phyloP scores from a whole-genome alignment of 2,888 invertebrate genomes.

The Drosophila melanocephala region DNA sequence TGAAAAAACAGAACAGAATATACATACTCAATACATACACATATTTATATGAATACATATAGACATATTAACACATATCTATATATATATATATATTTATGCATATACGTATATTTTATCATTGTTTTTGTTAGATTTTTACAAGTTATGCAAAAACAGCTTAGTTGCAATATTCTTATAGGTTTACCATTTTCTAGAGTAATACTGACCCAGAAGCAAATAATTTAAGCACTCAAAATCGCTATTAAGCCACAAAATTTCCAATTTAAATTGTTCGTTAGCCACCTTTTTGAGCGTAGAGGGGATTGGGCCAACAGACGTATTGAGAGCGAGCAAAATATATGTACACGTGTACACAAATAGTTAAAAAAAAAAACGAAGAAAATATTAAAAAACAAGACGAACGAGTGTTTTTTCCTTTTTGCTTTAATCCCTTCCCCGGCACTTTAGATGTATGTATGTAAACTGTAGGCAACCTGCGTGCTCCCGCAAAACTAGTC shows the following conservation, averaged over 20 bases:
- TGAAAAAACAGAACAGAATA: slow-evolving; percentile 4
- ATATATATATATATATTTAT: slow-evolving; percentile 1
- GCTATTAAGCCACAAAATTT: slow-evolving; percentile 16
- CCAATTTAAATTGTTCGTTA: slow-evolving; percentile 15
- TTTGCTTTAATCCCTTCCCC: slow-evolving; percentile 21
- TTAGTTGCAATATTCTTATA: background rate
- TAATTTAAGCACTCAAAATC: slow-evolving; percentile 17
- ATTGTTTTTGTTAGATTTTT: background rate
- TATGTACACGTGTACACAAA: slow-evolving; percentile 50
- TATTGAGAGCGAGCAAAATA: slow-evolving; percentile 28
- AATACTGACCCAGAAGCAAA: slow-evolving; percentile 17
- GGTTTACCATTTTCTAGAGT: background rate
- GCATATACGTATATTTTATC: background rate
- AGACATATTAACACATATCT: background rate
- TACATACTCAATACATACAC: slow-evolving; percentile 2
- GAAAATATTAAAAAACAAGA: slow-evolving; percentile 56
- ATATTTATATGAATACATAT: slow-evolving; percentile 2
- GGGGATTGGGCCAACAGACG: slow-evolving; percentile 34
- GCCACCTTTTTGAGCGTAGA: slow-evolving; percentile 11
- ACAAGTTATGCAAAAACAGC: background rate
- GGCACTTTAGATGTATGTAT: slow-evolving; percentile 15
- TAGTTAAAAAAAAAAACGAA: slow-evolving; percentile 64
- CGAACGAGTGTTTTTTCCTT: slow-evolving; percentile 33
- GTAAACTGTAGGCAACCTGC: slow-evolving; percentile 6
- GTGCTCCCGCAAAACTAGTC: slow-evolving; percentile 18